Base-by-base conservation (phyloP, 2,797 vertebrate species). In the Gallinago solitaria region DNA sequence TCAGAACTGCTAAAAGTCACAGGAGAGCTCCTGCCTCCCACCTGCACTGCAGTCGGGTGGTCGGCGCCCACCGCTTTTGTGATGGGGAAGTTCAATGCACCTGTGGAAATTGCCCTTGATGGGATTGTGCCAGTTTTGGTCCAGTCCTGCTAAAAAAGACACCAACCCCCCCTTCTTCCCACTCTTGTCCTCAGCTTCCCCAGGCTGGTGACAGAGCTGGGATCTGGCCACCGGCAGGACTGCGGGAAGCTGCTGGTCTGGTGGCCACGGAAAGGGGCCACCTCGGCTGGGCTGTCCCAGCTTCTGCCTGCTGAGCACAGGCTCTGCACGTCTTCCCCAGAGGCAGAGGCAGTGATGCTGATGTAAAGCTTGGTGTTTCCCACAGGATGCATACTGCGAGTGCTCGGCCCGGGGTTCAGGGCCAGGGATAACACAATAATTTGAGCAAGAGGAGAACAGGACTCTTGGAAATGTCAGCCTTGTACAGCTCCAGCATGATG, bases 381-480 rank as follows among this genome's bases (percentile, higher is more conserved):
- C n/a, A 6, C 6, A n/a, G 77, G 69, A 37, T 21, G 32, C 50
- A 20, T 0, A 0, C 45, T 12, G 43, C 0, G 8, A 79, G 50
- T 28, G 35, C 43, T 64, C 2, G 0, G 51, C 60, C 3, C 0
- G 0, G 48, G 15, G 27, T 18, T 83, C 41, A 30, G 3, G 9
- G 32, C 15, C 61, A 48, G 48, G 23, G 35, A 60, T 23, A 50
- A 75, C 28, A 25, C 28, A 50, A 24, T 16, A 37, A 87, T 32
- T 63, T 63, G 48, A 92, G 77, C 48, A 71, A 59, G 69, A 87
- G 33, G 5, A 70, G 37, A 75, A 54, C 53, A 67, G 37, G 37
- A 50, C 32, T 80, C n/a, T 50, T 64, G 74, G 50, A 92, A 93
- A 90, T 73, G 83, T 79, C 95, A 89, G 56, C 19, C 78, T 69